Conservation (phyloP, 2,888 invertebrate species). For the Electrophaes corylata region DNA sequence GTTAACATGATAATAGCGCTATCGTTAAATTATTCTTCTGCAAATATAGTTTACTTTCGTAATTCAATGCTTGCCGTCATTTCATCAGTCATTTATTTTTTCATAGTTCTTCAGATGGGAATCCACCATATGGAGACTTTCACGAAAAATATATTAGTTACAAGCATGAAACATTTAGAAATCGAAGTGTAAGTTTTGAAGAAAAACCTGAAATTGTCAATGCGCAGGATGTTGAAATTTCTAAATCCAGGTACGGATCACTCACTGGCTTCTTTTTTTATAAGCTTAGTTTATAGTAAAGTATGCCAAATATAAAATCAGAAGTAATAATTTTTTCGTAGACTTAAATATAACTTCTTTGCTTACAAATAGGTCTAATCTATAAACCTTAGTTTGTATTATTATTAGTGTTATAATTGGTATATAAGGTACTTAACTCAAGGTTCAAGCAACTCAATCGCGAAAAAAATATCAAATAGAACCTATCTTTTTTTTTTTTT, state of each 20-base stretch:
- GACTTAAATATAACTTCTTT: neutral
- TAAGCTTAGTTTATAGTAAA: too few species aligned
- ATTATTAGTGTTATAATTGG: neutral
- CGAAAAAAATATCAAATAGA: neutral
- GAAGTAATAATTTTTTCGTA: neutral
- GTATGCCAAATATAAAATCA: neutral
- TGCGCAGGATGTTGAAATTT: conserved; percentile 61
- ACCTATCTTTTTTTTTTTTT: neutral
- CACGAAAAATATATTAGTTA: conserved; percentile 91
- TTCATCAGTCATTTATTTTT: conserved; percentile 70
- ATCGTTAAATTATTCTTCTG: conserved; percentile 10
- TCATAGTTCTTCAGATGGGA: conserved; percentile 84
- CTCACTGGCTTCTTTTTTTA: conserved; percentile 37
- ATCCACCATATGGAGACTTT: conserved; percentile 88
- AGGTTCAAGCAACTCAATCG: too few species aligned
- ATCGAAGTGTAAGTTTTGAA: conserved; percentile 89
- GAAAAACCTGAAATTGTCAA: conserved; percentile 78
- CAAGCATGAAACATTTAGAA: conserved; percentile 89
- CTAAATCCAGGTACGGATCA: conserved; percentile 68
- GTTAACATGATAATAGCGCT: conserved; percentile 4
- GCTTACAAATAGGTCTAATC: neutral
- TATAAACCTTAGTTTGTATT: neutral
- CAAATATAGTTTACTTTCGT: conserved; percentile 14
- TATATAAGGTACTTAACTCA: too few species aligned
- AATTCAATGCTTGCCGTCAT: conserved; percentile 57